These are phyloP conservation scores for Butorides virescens DNA, from an alignment of 2,113 vertebrate species.

Conservation along the genomic window DNA sequence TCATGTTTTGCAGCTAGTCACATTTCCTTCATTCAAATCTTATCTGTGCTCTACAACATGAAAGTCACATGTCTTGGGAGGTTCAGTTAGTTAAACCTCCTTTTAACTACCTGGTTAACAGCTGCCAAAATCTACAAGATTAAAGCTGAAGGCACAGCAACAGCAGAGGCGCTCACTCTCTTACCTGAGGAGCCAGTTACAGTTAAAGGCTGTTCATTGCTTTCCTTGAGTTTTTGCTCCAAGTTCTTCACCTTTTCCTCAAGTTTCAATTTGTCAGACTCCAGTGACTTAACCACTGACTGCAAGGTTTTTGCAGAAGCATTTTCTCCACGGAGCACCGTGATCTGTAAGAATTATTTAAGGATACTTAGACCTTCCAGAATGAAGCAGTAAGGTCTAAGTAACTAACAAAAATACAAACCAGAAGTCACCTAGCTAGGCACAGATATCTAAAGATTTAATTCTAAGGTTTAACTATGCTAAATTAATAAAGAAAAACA, in stretches of 20 bases:
- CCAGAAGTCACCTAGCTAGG: not conserved
- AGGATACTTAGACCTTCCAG: not conserved
- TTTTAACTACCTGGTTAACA: not conserved
- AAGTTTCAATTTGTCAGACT: slow-evolving; percentile 86
- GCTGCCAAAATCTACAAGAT: not conserved
- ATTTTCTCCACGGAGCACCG: slow-evolving; percentile 80
- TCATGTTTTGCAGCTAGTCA: not conserved
- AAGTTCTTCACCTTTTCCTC: slow-evolving; percentile 85
- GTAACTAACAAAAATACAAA: not conserved
- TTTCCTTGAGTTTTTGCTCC: slow-evolving; percentile 82
- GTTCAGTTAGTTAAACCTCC: not conserved
- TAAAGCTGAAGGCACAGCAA: not conserved
- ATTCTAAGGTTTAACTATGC: not conserved
- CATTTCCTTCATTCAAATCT: not conserved
- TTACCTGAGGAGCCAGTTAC: slow-evolving; percentile 71
- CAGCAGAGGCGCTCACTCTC: not conserved
- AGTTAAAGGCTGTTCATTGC: slow-evolving; percentile 66
- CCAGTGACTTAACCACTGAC: slow-evolving; percentile 81
- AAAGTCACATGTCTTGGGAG: not conserved
- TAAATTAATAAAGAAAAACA: not conserved
- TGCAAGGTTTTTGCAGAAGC: slow-evolving; percentile 83
- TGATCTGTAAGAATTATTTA: slow-evolving; percentile 72
- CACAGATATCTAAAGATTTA: not conserved
- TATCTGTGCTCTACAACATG: not conserved
- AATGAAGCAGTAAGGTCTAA: not conserved